Base-by-base conservation (phyloP, 2,888 invertebrate genomes). In the Anoplius nigerrimus region DNA sequence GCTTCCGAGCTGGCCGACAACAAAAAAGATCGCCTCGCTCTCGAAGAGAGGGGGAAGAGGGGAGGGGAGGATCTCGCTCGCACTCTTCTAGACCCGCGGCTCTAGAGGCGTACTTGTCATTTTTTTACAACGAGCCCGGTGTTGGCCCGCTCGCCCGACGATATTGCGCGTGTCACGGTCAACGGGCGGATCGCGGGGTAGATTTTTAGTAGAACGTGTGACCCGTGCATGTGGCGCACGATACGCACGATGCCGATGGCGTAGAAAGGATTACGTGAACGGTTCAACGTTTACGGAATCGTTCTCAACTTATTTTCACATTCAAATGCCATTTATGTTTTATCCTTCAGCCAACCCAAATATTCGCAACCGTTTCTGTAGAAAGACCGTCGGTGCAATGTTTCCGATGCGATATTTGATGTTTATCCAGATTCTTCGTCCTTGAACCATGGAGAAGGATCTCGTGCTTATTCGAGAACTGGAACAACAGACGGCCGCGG, bases 141-240 rank as follows among this genome's bases (percentile, higher is more conserved):
- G 62, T 74, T 71, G 66, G 51, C 1, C 62, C 67, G 66, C 66
- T 66, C 62, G 51, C 16, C 20, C n/a, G n/a, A 56, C 56, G 55
- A 66, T 65, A 71, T 76, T 72, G 65, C 71, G 69, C 74, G 69
- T 80, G 76, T 75, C 80, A 81, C 69, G 75, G 78, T 72, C 75
- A 79, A 62, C 22, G 34, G 8, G 34, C 34, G 34, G 24, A 24
- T 24, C 64, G n/a, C n/a, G 66, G 64, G 64, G 56, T 67, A 68
- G 46, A 57, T 72, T 46, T 42, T 48, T 51, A n/a, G 34, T 34
- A 34, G 34, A 34, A 34, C 34, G 34, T 34, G 34, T 34, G 34
- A 34, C 11, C n/a, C 53, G 27, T 24, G 59, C 18, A 4, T 16
- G 15, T 59, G 24, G 11, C 27, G 58, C 11, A 51, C 42, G 24